A percentile compares a stretch with the other conserved stretches of the same genome.
These are phyloP conservation scores for Notolepis coatsorum DNA, from an alignment of 2,797 vertebrate species.

Conservation along the genomic window DNA sequence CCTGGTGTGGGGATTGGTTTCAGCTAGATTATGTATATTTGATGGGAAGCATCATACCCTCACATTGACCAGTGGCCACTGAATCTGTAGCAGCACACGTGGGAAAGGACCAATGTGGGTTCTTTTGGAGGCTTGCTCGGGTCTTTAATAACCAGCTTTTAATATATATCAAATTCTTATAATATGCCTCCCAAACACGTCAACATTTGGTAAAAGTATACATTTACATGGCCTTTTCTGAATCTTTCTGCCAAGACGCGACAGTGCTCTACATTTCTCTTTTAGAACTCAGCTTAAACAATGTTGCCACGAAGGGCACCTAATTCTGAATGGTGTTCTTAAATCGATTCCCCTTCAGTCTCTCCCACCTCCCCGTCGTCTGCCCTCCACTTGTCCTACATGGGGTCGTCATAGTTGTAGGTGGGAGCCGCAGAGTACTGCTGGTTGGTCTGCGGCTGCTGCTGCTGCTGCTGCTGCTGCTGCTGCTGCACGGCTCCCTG, in stretches of 20 bases:
- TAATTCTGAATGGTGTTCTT: constrained; percentile 73
- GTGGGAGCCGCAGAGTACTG: constrained; percentile 96
- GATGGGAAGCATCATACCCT: constrained; percentile 26
- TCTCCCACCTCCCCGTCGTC: constrained; percentile 49
- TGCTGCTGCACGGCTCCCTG: constrained; percentile 87
- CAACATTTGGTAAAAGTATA: constrained; percentile 38
- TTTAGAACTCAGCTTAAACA: constrained; percentile 53
- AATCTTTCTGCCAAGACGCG: constrained; percentile 30
- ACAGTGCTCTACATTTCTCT: constrained; percentile 47
- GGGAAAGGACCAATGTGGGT: constrained; percentile 3
- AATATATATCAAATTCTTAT: constrained; percentile 17
- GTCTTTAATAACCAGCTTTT: constrained; percentile 33
- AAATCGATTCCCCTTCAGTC: constrained; percentile 73
- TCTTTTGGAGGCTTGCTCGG: constrained; percentile 2
- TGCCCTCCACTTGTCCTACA: constrained; percentile 82
- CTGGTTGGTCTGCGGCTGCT: constrained; percentile 77
- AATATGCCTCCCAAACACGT: constrained; percentile 18
- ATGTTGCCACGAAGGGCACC: constrained; percentile 67
- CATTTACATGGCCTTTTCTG: neutral
- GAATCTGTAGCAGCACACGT: constrained; percentile 34
- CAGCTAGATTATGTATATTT: constrained; percentile 30
- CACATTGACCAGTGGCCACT: constrained; percentile 19
- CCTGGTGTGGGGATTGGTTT: constrained; percentile 32
- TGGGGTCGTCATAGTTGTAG: constrained; percentile 96
- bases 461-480: constrained; percentile 75